These are phyloP conservation scores for Muntiacus reevesi DNA, from an alignment of 2,113 vertebrate genomes.

Conservation along the genomic window DNA sequence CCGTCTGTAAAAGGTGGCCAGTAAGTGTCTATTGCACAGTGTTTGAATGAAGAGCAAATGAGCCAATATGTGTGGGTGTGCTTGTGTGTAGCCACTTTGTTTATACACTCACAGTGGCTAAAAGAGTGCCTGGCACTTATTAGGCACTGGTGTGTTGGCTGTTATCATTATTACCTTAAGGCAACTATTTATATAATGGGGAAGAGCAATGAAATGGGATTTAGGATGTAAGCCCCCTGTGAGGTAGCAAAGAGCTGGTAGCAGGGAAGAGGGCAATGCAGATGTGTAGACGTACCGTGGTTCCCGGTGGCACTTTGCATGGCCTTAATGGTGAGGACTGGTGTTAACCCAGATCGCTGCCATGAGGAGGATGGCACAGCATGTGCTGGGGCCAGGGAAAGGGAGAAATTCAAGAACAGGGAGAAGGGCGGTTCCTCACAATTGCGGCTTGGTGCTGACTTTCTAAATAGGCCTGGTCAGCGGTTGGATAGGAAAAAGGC, in stretches of 20 bases:
- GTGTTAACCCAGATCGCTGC: not conserved
- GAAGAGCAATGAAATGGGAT: not conserved
- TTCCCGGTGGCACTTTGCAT: not conserved
- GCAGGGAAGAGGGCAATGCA: not conserved
- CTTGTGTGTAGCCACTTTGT: not conserved
- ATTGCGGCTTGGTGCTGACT: conserved; percentile 32
- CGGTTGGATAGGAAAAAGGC: conserved; percentile 68
- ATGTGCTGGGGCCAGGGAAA: not conserved
- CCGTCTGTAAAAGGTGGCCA: not conserved
- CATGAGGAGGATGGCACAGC: not conserved
- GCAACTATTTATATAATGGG: not conserved
- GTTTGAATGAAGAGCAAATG: not conserved
- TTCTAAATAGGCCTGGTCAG: conserved; percentile 58
- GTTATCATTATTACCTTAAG: not conserved
- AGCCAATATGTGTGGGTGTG: not conserved
- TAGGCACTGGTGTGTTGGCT: not conserved
- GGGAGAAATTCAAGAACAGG: conserved; percentile 23
- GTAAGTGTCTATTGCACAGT: not conserved
- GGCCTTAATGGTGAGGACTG: not conserved
- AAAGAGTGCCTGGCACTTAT: not conserved
- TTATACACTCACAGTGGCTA: not conserved
- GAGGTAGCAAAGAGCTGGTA: not conserved
- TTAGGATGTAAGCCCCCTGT: too few species aligned
- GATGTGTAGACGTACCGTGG: too few species aligned
- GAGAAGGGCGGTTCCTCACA: conserved; percentile 56